Percentiles rank a stretch among this genome's conserved stretches.
These are phyloP conservation scores for Plumapathes pennacea DNA, from an alignment of 92 coral and sea anemone species.

Conservation along the genomic window DNA sequence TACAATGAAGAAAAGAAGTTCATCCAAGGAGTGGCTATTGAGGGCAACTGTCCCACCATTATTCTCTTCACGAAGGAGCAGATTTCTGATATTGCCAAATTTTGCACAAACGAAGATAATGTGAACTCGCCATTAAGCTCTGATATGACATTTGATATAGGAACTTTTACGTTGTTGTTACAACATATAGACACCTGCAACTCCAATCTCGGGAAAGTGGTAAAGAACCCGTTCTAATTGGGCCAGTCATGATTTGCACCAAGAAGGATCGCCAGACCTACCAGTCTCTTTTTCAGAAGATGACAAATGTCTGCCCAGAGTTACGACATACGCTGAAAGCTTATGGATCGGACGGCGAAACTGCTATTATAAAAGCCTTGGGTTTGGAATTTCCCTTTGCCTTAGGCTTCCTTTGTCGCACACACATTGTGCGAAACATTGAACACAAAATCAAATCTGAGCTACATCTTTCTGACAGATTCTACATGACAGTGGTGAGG, in stretches of 20 bases:
- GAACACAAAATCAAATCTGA: conserved; percentile 38
- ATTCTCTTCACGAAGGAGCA: conserved; percentile 45
- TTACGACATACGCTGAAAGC: conserved; percentile 16
- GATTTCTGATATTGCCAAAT: conserved; percentile 26
- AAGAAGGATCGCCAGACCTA: conserved; percentile 40
- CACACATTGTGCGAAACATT: conserved; percentile 39
- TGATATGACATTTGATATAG: conserved; percentile 54
- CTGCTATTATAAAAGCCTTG: conserved; percentile 23
- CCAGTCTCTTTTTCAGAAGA: conserved; percentile 41
- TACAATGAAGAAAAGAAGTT: conserved; percentile 35
- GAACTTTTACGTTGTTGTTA: conserved; percentile 57
- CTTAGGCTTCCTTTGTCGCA: conserved; percentile 30
- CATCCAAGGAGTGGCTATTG: conserved; percentile 22
- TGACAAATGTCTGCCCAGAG: conserved; percentile 13
- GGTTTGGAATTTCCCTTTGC: conserved; percentile 44
- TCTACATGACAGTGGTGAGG: conserved; percentile 7
- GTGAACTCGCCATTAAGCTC: conserved; percentile 50
- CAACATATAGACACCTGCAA: conserved; percentile 56
- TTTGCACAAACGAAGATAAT: conserved; percentile 49
- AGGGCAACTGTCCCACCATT: conserved; percentile 36
- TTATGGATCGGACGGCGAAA: conserved; percentile 39
- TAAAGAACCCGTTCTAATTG: conserved; percentile 41
- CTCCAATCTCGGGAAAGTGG: conserved; percentile 5
- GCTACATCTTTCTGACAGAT: conserved; percentile 20
- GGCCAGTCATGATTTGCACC: conserved; percentile 43